These are phyloP conservation scores for Spheniscus mendiculus DNA, from an alignment of 2,113 vertebrate species.

Conservation along the genomic window DNA sequence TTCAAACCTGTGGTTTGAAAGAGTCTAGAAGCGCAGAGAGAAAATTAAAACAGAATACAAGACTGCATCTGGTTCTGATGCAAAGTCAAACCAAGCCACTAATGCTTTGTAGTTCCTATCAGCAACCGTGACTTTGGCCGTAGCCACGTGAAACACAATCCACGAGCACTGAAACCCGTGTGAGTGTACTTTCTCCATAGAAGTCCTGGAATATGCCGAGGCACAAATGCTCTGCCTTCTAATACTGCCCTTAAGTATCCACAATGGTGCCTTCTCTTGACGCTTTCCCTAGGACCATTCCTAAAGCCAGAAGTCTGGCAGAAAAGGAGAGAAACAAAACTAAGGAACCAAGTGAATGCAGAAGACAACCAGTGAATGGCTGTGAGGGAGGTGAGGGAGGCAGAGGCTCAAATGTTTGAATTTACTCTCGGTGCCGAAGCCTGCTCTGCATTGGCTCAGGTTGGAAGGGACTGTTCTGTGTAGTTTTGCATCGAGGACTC, in stretches of 20 bases:
- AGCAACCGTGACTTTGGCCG: fast-evolving
- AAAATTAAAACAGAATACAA: not conserved
- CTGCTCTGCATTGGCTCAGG: not conserved
- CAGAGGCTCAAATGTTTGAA: not conserved
- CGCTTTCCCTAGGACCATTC: not conserved
- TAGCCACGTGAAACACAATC: not conserved
- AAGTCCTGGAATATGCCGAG: not conserved
- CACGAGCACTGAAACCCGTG: not conserved
- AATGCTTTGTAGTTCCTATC: not conserved
- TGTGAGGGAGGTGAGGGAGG: not conserved
- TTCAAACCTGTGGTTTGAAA: not conserved
- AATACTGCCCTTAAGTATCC: not conserved
- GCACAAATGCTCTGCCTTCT: not conserved
- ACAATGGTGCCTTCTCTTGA: not conserved
- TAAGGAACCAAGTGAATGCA: not conserved
- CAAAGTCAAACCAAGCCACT: not conserved
- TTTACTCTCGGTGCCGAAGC: fast-evolving
- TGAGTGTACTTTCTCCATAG: not conserved
- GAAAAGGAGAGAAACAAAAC: not conserved
- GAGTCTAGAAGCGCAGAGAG: not conserved
- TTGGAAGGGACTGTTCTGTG: not conserved
- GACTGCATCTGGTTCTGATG: not conserved
- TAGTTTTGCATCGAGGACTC: not conserved
- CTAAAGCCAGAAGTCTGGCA: not conserved
- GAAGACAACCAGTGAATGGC: not conserved